Base-by-base conservation (phyloP, 2,797 vertebrate genomes). In the Melopsittacus undulatus region DNA sequence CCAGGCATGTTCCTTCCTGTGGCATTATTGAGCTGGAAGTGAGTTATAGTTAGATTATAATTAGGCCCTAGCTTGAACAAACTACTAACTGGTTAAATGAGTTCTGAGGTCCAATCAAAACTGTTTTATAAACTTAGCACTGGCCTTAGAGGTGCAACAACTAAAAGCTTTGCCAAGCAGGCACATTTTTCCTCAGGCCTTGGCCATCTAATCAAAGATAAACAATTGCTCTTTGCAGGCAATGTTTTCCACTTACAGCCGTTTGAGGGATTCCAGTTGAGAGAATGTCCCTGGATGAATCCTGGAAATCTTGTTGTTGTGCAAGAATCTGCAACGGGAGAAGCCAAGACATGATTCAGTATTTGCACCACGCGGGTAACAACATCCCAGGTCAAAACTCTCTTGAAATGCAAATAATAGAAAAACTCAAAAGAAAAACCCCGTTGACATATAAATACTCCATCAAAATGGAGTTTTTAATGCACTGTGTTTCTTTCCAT, bases 281-380 rank as follows among this genome's bases (percentile, higher is more conserved):
- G 95, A 96, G 83, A 98, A 97, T 5, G 97, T 97, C 92, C 95
- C 97, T 46, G 96, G 97, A 87, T 97, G 97, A 95, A 98, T 97
- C 94, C 87, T 96, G 76, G 97, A 96, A 46, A 98, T 97, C 66
- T 92, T 96, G 95, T 98, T 98, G 94, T 98, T 98, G 91, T 98
- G 97, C 94, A 98, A 89, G 92, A 98, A 98, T 42, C 97, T 98
- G 92, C 62, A 91, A 64, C 0, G 72, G 86, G 76, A 93, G 45
- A 87, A 90, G 57, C 46, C 95, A 94, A 66, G 63, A 36, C 10
- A 42, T 93, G 78, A 89, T 90, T 93, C 70, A 87, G 56, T 66
- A 66, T 89, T 87, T 87, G 90, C 74, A 67, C 70, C 20, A 8
- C 0, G 0, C 13, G 13, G 63, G 34, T 59, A 80, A 27, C 15